These are phyloP conservation scores for Gorsachius magnificus DNA, from an alignment of 2,797 vertebrate genomes.

Conservation along the genomic window DNA sequence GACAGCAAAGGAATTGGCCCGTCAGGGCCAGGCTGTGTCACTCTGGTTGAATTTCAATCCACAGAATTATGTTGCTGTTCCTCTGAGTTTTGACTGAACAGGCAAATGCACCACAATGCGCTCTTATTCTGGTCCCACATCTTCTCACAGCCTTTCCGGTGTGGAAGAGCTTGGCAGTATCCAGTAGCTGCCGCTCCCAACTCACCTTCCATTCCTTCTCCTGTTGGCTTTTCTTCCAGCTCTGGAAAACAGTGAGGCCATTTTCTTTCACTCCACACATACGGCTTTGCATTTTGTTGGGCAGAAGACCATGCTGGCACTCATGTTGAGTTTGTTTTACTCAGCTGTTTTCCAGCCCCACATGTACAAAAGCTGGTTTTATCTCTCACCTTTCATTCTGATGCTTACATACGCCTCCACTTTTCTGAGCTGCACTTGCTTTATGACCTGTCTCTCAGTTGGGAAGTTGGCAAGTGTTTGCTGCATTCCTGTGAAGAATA, in stretches of 20 bases:
- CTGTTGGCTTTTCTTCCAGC: background rate
- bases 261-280: background rate
- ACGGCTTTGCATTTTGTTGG: constrained; percentile 14
- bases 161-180: background rate
- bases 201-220: background rate
- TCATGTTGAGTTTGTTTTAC: background rate
- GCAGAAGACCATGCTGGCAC: background rate
- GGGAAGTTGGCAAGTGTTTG: background rate
- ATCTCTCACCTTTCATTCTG: background rate
- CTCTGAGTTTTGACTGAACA: background rate
- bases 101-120: background rate
- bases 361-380: background rate
- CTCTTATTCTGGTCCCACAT: background rate
- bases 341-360: constrained; percentile 4
- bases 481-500: background rate
- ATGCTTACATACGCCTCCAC: background rate
- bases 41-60: background rate
- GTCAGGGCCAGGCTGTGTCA: background rate
- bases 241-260: background rate
- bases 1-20: background rate
- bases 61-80: background rate
- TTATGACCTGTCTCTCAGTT: constrained; percentile 9
- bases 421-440: background rate
- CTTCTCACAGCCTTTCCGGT: background rate
- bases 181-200: background rate